Evolutionary conservation across 2,113 vertebrate species (phyloP).

Genomic region (Gobio gobio): DNA sequence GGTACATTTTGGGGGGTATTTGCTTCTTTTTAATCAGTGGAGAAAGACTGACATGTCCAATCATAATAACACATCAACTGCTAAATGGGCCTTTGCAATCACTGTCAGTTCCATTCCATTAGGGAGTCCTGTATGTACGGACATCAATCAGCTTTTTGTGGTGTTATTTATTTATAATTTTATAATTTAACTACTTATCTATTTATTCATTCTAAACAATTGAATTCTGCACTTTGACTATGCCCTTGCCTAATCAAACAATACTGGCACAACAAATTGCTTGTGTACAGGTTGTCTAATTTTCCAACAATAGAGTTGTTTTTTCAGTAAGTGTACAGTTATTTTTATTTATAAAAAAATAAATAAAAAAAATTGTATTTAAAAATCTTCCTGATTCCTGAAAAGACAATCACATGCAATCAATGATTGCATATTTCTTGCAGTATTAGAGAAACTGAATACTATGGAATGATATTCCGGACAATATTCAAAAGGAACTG

Average conservation of each 20-base stretch:
- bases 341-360: background rate
- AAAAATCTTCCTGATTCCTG: background rate
- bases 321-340: constrained; percentile 27
- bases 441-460: constrained; percentile 9
- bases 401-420: background rate
- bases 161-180: constrained; percentile 77
- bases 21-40: constrained; percentile 97
- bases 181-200: constrained; percentile 71
- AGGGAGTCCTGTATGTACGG: constrained; percentile 86
- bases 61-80: constrained; percentile 99
- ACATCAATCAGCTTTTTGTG: constrained; percentile 91
- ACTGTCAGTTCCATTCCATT: constrained; percentile 91
- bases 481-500: too few species aligned
- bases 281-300: constrained; percentile 62
- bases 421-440: background rate
- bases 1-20: constrained; percentile 78
- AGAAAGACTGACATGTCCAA: constrained; percentile 97
- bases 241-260: constrained; percentile 70
- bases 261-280: constrained; percentile 69
- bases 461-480: too few species aligned
- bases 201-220: constrained; percentile 71
- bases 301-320: constrained; percentile 34
- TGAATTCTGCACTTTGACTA: constrained; percentile 66
- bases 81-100: constrained; percentile 89
- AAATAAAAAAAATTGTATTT: too few species aligned